Base-by-base conservation (phyloP, 2,888 invertebrate species). In the Zaprionus obscuricornis region DNA sequence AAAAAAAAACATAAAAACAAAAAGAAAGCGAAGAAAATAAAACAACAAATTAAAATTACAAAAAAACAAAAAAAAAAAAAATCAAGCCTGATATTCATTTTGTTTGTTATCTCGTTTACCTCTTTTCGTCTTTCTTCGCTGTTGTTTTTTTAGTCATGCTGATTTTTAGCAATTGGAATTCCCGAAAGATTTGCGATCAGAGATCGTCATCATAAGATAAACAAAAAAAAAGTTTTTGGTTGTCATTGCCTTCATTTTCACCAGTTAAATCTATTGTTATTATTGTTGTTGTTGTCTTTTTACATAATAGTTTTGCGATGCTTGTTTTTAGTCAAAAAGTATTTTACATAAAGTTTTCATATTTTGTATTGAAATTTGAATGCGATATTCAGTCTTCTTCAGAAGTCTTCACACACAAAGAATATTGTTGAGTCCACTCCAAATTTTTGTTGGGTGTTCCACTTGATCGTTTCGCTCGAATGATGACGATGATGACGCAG, bases 91-190 rank as follows among this genome's bases (percentile, higher is more conserved):
- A 65, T 49, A 27, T 37, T 49, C 4, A n/a, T n/a, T n/a, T n/a
- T n/a, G 27, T 33, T 39, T 13, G 18, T 66, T 26, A 26, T 20
- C n/a, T n/a, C n/a, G n/a, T n/a, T n/a, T n/a, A n/a, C n/a, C n/a
- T n/a, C 59, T 59, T 57, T 36, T 59, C 27, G 37, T 51, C 33
- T 40, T 54, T 49, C n/a, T n/a, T n/a, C 37, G 17, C 5, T 27
- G 52, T 55, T 66, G 62, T 59, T 67, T 36, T 63, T 81, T 85
- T 65, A 74, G 85, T 79, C 85, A 79, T 74, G 79, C 70, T 81
- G 79, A 75, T 79, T 66, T 71, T 60, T 62, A 34, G 55, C 52
- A 69, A 57, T 57, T 76, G 81, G 81, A 85, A 81, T 85, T 81
- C 86, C 81, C 84, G 54, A 45, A 20, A 60, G 45, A 60, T 65